phyloP scores from a whole-genome alignment of 1,140 invertebrate species.

The Galleria mellonella region DNA sequence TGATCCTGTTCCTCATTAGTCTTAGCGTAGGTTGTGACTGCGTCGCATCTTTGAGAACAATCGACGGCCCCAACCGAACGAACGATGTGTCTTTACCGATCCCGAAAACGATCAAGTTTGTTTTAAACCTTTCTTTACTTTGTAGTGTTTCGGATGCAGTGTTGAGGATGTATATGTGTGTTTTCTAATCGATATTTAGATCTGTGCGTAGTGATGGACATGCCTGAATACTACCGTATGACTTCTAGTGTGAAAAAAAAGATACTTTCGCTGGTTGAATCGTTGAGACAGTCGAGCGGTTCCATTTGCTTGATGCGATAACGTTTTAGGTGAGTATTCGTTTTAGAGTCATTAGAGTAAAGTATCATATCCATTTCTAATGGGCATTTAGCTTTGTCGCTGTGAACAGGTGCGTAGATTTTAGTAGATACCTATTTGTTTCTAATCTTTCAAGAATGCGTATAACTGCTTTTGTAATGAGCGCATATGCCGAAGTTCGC shows the following conservation, averaged over 20 bases:
- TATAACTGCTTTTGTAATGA: slow-evolving; percentile 7
- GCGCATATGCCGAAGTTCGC: background rate
- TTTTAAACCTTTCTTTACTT: slow-evolving; percentile 3
- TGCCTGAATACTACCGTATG: slow-evolving; percentile 58
- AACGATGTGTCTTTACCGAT: slow-evolving; percentile 36
- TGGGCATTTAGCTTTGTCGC: slow-evolving; percentile 22
- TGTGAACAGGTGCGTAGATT: slow-evolving; percentile 24
- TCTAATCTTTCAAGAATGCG: slow-evolving; percentile 5
- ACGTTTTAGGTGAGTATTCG: slow-evolving; percentile 64
- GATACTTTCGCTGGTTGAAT: slow-evolving; percentile 36
- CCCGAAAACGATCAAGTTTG: slow-evolving; percentile 33
- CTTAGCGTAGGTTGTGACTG: slow-evolving; percentile 43
- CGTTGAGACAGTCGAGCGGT: slow-evolving; percentile 39
- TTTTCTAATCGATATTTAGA: slow-evolving; percentile 29
- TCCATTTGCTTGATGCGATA: slow-evolving; percentile 64
- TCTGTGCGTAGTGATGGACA: slow-evolving; percentile 53
- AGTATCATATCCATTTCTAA: slow-evolving; percentile 25
- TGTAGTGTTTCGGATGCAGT: slow-evolving; percentile 56
- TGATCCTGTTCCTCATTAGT: slow-evolving; percentile 43
- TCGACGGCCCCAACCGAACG: slow-evolving; percentile 17
- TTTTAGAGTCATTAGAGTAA: slow-evolving; percentile 39
- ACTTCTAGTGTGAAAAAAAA: slow-evolving; percentile 65
- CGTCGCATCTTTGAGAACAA: background rate
- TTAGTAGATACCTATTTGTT: slow-evolving; percentile 6
- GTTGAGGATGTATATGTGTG: slow-evolving; percentile 33